phyloP scores from a whole-genome alignment of 2,113 vertebrate genomes.

The Brachypodius melanocephalos region DNA sequence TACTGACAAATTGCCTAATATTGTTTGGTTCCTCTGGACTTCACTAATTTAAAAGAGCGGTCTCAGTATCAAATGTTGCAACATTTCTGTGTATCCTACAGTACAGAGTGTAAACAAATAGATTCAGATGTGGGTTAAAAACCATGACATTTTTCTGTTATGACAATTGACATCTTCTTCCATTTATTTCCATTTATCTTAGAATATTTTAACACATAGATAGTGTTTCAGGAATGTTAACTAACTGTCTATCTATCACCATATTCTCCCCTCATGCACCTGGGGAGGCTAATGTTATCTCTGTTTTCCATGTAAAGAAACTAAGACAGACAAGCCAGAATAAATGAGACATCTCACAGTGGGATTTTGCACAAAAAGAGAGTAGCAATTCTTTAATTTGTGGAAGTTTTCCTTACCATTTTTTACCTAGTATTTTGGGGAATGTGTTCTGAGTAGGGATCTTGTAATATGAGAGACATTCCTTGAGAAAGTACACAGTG shows the following conservation, averaged over 20 bases:
- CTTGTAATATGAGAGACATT: neutral
- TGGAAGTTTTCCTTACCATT: neutral
- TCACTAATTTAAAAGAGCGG: neutral
- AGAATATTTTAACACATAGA: neutral
- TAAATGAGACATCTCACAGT: slow-evolving; percentile 9
- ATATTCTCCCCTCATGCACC: neutral
- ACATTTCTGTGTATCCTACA: neutral
- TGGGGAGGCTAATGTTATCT: neutral
- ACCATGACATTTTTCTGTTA: neutral
- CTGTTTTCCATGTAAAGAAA: slow-evolving; percentile 10
- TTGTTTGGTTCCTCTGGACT: neutral
- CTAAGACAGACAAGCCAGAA: neutral
- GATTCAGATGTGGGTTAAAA: neutral
- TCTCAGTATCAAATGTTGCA: neutral
- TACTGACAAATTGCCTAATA: neutral
- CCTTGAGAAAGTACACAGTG: neutral
- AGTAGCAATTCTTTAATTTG: neutral
- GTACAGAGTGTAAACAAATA: neutral
- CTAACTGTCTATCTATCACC: neutral
- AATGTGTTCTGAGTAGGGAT: neutral
- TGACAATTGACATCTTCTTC: neutral
- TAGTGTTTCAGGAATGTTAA: neutral
- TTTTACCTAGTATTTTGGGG: neutral
- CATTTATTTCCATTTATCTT: slow-evolving; percentile 1
- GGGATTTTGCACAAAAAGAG: neutral